These are phyloP conservation scores for Brassicogethes aeneus DNA, from an alignment of 2,888 invertebrate genomes.

Conservation along the genomic window DNA sequence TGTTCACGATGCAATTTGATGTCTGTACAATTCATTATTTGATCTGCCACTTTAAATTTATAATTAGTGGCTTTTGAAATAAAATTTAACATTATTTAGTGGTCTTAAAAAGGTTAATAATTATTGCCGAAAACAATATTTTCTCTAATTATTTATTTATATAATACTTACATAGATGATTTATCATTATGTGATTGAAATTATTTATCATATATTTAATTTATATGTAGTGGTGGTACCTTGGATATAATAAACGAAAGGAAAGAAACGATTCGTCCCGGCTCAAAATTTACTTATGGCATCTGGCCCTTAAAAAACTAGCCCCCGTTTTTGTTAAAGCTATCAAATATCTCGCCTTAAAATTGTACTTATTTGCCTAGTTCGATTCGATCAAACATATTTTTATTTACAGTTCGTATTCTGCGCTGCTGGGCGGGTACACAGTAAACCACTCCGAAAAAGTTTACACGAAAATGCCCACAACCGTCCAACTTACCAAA, in stretches of 20 bases:
- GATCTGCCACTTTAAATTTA: neutral
- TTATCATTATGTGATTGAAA: neutral
- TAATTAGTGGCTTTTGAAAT: neutral
- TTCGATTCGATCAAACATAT: slow-evolving; percentile 35
- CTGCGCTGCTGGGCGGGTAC: slow-evolving; percentile 29
- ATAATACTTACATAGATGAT: neutral
- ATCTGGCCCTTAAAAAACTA: neutral
- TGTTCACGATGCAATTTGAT: neutral
- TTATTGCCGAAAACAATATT: neutral
- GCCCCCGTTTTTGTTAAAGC: slow-evolving; percentile 23
- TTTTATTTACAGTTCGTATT: slow-evolving; percentile 37
- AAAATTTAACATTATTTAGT: neutral
- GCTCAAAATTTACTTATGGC: neutral
- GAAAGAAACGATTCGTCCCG: neutral
- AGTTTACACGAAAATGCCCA: too few species aligned
- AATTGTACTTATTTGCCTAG: slow-evolving; percentile 37
- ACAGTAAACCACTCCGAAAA: neutral
- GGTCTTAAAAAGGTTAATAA: neutral
- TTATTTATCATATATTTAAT: neutral
- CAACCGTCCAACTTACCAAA: too few species aligned
- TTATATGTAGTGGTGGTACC: neutral
- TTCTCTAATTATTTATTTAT: neutral
- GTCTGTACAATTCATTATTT: neutral
- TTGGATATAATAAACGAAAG: neutral
- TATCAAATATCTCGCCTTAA: slow-evolving; percentile 27